Evolutionary conservation across 2,113 vertebrate species (phyloP).

Genomic region (Ciconia stormi): DNA sequence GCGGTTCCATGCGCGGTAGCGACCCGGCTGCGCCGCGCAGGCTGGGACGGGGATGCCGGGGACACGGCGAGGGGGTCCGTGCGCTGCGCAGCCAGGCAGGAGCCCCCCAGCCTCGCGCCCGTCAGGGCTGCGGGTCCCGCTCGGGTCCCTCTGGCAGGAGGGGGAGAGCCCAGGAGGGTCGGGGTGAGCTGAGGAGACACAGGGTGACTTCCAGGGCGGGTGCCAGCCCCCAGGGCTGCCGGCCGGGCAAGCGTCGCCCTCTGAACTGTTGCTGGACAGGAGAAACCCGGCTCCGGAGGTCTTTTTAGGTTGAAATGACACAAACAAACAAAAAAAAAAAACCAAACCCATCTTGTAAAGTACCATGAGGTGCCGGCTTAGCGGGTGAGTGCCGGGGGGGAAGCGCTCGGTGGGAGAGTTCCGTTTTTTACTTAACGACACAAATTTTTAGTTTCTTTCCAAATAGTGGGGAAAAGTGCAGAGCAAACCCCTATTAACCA

Average conservation of each 20-base stretch:
- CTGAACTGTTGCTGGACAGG: background rate
- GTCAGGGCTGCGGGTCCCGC: rapidly evolving
- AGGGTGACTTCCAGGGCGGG: background rate
- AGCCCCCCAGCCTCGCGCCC: background rate
- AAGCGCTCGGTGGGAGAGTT: slow-evolving; percentile 42
- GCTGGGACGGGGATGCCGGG: no score
- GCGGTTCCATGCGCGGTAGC: rapidly evolving
- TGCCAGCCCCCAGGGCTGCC: background rate
- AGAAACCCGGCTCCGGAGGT: slow-evolving; percentile 34
- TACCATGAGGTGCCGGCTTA: slow-evolving; percentile 19
- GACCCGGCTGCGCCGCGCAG: no score
- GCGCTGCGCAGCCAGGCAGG: background rate
- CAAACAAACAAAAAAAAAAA: background rate
- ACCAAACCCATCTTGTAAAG: background rate
- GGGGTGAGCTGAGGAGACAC: background rate
- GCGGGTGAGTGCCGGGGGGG: slow-evolving; percentile 29
- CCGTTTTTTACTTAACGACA: slow-evolving; percentile 74
- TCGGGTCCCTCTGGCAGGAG: rapidly evolving
- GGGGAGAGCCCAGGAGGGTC: background rate
- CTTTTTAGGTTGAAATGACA: slow-evolving; percentile 54
- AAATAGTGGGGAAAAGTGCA: slow-evolving; percentile 55
- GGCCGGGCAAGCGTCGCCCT: background rate
- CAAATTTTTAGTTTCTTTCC: slow-evolving; percentile 80
- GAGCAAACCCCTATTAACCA: slow-evolving; percentile 18
- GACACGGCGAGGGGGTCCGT: background rate